phyloP scores from a whole-genome alignment of 2,797 vertebrate species.

The Acanthurus tractus region DNA sequence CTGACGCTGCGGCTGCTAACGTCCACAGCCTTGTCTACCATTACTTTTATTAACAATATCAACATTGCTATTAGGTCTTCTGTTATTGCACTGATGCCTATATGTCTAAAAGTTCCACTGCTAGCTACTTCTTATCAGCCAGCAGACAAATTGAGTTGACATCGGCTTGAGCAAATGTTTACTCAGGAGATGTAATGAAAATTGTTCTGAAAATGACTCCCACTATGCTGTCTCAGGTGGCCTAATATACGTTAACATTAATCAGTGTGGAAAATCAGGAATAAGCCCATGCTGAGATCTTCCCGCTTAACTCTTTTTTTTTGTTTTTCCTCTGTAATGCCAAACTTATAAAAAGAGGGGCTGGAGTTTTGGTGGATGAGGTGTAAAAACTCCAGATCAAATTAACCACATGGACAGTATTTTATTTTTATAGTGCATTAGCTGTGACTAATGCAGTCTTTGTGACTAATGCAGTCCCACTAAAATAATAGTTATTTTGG shows the following conservation, averaged over 20 bases:
- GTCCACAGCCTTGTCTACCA: conserved; percentile 61
- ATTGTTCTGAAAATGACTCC: conserved; percentile 79
- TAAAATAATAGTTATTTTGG: conserved; percentile 82
- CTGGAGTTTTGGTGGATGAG: conserved; percentile 74
- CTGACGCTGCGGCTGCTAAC: conserved; percentile 56
- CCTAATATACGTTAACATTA: conserved; percentile 75
- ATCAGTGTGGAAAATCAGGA: conserved; percentile 80
- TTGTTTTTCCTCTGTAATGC: conserved; percentile 53
- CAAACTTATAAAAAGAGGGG: conserved; percentile 61
- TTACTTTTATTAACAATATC: conserved; percentile 77
- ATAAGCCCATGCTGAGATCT: conserved; percentile 71
- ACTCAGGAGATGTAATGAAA: conserved; percentile 81
- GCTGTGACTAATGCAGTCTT: conserved; percentile 78
- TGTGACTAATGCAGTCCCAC: conserved; percentile 63
- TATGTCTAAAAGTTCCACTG: conserved; percentile 65
- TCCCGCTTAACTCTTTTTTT: conserved; percentile 41
- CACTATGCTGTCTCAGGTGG: conserved; percentile 78
- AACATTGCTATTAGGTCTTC: conserved; percentile 73
- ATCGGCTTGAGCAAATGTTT: conserved; percentile 80
- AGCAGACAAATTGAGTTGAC: conserved; percentile 80
- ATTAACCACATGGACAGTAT: conserved; percentile 79
- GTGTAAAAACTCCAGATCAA: conserved; percentile 78
- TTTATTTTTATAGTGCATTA: conserved; percentile 79
- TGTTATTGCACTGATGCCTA: conserved; percentile 76
- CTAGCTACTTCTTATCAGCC: conserved; percentile 77